phyloP scores from a whole-genome alignment of 1,140 invertebrate species.

The Apocrypta bakeri region DNA sequence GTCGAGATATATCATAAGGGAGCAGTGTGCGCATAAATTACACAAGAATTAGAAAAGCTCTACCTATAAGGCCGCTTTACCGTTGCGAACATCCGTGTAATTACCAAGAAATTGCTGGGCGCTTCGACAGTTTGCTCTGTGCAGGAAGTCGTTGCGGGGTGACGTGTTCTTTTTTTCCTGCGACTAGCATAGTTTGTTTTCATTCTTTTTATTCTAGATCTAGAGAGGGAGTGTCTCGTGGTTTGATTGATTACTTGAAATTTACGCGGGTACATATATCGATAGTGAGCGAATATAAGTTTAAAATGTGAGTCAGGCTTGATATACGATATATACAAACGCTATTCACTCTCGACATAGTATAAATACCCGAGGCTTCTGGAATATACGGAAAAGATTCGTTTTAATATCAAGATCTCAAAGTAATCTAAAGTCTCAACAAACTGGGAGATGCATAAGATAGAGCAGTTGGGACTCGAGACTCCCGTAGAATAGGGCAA shows the following conservation, averaged over 20 bases:
- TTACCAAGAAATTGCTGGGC: slow-evolving; percentile 26
- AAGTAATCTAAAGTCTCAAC: neutral
- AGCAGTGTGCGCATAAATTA: slow-evolving; percentile 17
- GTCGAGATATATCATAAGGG: slow-evolving; percentile 4
- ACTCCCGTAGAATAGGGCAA: too few relatives aligned
- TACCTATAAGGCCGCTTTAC: neutral
- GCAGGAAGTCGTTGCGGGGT: slow-evolving; percentile 4
- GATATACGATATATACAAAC: too few relatives aligned
- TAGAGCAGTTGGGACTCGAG: too few relatives aligned
- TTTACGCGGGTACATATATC: neutral
- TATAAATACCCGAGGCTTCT: too few relatives aligned
- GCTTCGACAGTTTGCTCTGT: neutral
- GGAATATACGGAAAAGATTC: too few relatives aligned
- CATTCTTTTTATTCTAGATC: too few relatives aligned
- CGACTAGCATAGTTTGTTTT: neutral
- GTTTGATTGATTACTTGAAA: too few relatives aligned
- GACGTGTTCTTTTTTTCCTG: neutral
- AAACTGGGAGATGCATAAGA: too few relatives aligned
- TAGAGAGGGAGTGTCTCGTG: too few relatives aligned
- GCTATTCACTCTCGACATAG: too few relatives aligned
- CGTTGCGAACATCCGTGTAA: slow-evolving; percentile 29
- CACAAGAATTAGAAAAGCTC: neutral
- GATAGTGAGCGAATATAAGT: too few relatives aligned
- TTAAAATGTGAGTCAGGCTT: too few relatives aligned
- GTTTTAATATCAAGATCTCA: neutral